phyloP scores from a whole-genome alignment of 2,113 vertebrate species.

The Terrapene triunguis region DNA sequence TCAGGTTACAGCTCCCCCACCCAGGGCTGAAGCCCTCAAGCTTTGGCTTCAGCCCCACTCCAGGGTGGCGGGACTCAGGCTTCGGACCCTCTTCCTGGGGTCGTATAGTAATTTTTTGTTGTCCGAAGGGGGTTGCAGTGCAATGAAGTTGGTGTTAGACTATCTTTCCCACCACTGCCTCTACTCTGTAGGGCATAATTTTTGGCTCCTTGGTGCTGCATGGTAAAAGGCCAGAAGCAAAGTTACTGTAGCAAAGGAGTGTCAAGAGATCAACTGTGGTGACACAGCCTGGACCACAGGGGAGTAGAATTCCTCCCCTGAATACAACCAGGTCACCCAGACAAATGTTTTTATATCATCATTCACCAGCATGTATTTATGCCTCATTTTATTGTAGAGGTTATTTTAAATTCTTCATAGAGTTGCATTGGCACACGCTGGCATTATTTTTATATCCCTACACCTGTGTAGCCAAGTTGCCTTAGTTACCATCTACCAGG shows the following conservation, averaged over 20 bases:
- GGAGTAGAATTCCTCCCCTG: background rate
- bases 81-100: too few species aligned
- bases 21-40: too few species aligned
- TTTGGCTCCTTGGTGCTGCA: background rate
- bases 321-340: background rate
- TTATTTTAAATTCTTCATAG: background rate
- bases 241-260: background rate
- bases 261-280: background rate
- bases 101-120: too few species aligned
- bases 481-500: background rate
- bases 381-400: background rate
- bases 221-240: background rate
- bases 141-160: background rate
- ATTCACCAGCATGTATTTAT: too few species aligned
- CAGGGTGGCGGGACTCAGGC: too few species aligned
- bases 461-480: background rate
- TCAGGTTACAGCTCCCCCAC: too few species aligned
- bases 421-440: background rate
- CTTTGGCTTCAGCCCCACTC: too few species aligned
- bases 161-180: background rate
- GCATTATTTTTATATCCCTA: background rate
- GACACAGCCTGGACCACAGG: background rate
- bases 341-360: background rate
- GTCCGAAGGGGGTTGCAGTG: too few species aligned
- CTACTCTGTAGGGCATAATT: background rate